phyloP scores from a whole-genome alignment of 2,888 invertebrate genomes.

The Drosophila peninsularis region DNA sequence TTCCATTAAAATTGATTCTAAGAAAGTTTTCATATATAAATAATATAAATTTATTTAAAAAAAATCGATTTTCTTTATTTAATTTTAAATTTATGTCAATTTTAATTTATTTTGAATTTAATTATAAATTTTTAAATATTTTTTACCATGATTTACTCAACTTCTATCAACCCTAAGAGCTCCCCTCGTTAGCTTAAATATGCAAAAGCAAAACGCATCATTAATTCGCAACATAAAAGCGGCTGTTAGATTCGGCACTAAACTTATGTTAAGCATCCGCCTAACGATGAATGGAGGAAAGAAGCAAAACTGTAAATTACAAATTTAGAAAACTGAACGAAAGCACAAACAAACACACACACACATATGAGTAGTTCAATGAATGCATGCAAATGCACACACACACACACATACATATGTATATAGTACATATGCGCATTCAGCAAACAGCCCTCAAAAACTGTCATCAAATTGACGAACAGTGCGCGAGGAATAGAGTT shows the following conservation, averaged over 20 bases:
- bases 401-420: not conserved
- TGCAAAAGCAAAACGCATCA: not conserved
- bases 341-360: not conserved
- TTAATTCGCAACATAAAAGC: slow-evolving; percentile 4
- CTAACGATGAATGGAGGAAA: not conserved
- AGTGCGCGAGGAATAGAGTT: slow-evolving; percentile 22
- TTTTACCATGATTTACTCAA: no score
- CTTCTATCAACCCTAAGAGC: not conserved
- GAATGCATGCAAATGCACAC: not conserved
- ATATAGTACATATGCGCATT: not conserved
- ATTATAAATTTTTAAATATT: no score
- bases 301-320: slow-evolving; percentile 1
- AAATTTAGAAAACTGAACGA: slow-evolving; percentile 1
- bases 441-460: slow-evolving; percentile 3
- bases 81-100: no score
- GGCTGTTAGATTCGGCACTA: slow-evolving; percentile 8
- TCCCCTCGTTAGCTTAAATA: not conserved
- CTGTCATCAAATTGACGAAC: slow-evolving; percentile 61
- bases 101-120: no score
- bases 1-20: no score
- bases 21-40: no score
- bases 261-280: slow-evolving; percentile 5
- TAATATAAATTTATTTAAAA: no score
- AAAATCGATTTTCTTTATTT: no score
- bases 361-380: not conserved